Base-by-base conservation (phyloP, 2,113 vertebrate species). In the Labeo catla region DNA sequence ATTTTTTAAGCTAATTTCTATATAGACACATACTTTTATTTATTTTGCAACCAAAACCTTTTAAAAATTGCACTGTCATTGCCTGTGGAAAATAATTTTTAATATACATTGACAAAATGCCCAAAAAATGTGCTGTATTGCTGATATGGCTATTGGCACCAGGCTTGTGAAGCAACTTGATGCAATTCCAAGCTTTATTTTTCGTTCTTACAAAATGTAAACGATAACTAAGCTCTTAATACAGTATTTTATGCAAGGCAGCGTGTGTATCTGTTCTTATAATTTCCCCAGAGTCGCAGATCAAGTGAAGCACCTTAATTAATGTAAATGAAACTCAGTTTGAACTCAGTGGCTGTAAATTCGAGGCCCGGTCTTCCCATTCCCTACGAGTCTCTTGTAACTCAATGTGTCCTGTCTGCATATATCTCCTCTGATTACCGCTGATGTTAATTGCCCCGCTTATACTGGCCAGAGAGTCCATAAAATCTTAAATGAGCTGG, bases 251-350 rank as follows among this genome's bases (percentile, higher is more conserved):
- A 13, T 74, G n/a, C 13, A 45, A 13, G 21, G 45, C 72, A 49
- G 72, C 10, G 2, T 23, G 28, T 57, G 43, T 28, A 23, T 59
- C 49, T 11, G 36, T 61, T 81, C 39, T 28, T 28, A 36, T 76
- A 39, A 76, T 85, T 84, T 81, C 49, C 72, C 50, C 39, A 23
- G 65, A 43, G 59, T 54, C 15, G 6, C 23, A 59, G 78, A 23
- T 57, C 23, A 13, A 87, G n/a, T 36, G 52, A 52, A 28, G 65
- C 13, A 36, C 49, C 10, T 68, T 52, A 36, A 65, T 74, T 54
- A 39, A 50, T 39, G 68, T 85, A 89, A 86, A 85, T 82, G 43
- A 87, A 85, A 47, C 81, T 19, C 50, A 8, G 50, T 65, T 59
- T 59, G 83, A 45, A 15, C 70, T 57, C n/a, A 8, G 79, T 89